Percentiles rank a stretch among this genome's conserved stretches.
Evolutionary conservation across 2,113 vertebrate species (phyloP).

Genomic region (Oncorhynchus kisutch): DNA sequence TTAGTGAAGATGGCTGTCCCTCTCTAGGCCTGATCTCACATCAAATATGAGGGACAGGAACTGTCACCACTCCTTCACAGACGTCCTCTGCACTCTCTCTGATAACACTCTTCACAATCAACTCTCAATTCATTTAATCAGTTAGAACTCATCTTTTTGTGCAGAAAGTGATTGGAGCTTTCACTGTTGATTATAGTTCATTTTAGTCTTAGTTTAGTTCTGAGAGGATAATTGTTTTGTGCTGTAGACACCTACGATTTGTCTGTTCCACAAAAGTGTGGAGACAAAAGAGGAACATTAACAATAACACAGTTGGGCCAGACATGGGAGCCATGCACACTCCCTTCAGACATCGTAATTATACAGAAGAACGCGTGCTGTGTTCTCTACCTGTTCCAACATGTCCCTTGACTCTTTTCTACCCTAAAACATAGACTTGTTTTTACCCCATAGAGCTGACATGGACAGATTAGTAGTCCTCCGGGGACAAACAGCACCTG

Average conservation of each 20-base stretch:
- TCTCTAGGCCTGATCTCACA: constrained; percentile 20
- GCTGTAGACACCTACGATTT: neutral
- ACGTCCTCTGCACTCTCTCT: no score
- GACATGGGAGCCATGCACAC: neutral
- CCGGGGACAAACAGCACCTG: constrained; percentile 30
- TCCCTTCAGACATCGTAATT: constrained; percentile 14
- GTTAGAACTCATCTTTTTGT: no score
- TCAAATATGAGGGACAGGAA: neutral
- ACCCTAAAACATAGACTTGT: constrained; percentile 39
- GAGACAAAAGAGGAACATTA: constrained; percentile 9
- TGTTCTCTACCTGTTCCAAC: constrained; percentile 20
- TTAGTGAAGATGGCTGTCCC: constrained; percentile 9
- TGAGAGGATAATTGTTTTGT: neutral
- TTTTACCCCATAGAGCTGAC: constrained; percentile 51
- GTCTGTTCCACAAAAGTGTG: neutral
- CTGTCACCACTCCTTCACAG: neutral
- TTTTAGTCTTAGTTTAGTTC: neutral
- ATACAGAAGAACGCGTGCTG: constrained; percentile 26
- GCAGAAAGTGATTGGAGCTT: no score
- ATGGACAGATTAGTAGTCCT: constrained; percentile 34
- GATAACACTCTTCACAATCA: no score
- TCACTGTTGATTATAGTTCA: neutral
- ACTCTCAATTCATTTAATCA: no score
- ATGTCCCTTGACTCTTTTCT: constrained; percentile 20
- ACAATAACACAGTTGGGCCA: constrained; percentile 9